Evolutionary conservation across 2,797 vertebrate genomes (phyloP).

Genomic region (Phoebastria nigripes): DNA sequence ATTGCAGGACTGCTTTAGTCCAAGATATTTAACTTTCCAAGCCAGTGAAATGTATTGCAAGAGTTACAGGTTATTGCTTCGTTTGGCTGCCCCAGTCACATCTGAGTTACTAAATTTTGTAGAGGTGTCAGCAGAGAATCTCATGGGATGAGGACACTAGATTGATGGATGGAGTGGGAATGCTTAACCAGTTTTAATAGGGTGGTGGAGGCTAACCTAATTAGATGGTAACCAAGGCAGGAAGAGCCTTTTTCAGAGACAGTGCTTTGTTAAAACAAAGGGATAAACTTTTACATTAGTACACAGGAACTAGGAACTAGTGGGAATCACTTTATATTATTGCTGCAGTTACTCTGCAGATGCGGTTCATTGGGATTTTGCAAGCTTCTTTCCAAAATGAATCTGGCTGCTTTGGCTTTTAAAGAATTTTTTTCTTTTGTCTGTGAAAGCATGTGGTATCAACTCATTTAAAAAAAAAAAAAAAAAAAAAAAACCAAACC

Average conservation of each 20-base stretch:
- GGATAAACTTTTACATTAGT: background rate
- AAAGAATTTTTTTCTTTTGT: slow-evolving; percentile 28
- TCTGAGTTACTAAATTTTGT: slow-evolving; percentile 18
- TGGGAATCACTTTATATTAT: background rate
- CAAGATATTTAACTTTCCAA: slow-evolving; percentile 31
- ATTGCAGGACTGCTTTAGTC: background rate
- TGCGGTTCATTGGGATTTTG: slow-evolving; percentile 28
- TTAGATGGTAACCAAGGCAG: background rate
- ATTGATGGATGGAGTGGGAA: background rate
- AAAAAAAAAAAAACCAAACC: background rate
- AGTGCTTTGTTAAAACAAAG: background rate
- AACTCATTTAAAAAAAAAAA: background rate
- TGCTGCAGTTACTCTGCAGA: slow-evolving; percentile 32
- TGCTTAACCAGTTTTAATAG: background rate
- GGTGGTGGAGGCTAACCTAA: background rate
- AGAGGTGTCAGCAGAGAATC: slow-evolving; percentile 1
- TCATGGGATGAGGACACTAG: background rate
- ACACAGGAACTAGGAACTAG: background rate
- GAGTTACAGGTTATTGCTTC: slow-evolving; percentile 33
- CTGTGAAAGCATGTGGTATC: slow-evolving; percentile 62
- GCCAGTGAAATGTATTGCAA: slow-evolving; percentile 11
- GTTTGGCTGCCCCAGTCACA: slow-evolving; percentile 1
- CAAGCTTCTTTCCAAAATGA: slow-evolving; percentile 39
- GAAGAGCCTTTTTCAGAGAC: background rate
- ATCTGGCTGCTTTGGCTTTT: slow-evolving; percentile 45